These are phyloP conservation scores for Ceyx melanurus DNA, from an alignment of 2,113 vertebrate species.

Conservation along the genomic window DNA sequence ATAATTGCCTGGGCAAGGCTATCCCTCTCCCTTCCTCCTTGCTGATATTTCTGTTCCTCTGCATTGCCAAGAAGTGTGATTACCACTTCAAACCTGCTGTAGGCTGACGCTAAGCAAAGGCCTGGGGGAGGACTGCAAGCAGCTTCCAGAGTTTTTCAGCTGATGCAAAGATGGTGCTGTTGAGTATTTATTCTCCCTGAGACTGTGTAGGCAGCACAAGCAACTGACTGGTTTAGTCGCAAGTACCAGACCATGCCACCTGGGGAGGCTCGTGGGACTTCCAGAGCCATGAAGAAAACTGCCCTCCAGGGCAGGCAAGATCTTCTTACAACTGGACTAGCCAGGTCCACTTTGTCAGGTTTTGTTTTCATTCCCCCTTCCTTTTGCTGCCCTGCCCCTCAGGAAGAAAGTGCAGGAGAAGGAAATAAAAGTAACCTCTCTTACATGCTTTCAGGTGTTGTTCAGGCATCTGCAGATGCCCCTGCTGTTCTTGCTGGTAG, in stretches of 20 bases:
- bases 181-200: background rate
- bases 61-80: background rate
- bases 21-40: background rate
- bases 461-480: background rate
- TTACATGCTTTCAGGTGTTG: accelerated
- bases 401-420: background rate
- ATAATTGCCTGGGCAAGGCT: background rate
- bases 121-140: background rate
- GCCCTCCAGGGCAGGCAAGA: background rate
- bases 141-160: background rate
- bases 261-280: slow-evolving; percentile 30
- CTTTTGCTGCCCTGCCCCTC: background rate
- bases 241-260: background rate
- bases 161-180: background rate
- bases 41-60: background rate
- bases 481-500: background rate
- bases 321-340: background rate
- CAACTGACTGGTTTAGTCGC: background rate
- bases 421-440: background rate
- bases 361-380: background rate
- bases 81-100: background rate
- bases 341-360: background rate
- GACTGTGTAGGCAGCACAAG: background rate
- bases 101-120: background rate
- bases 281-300: background rate